These are phyloP conservation scores for Parochlus steinenii DNA, from an alignment of 2,888 invertebrate genomes.

Conservation along the genomic window DNA sequence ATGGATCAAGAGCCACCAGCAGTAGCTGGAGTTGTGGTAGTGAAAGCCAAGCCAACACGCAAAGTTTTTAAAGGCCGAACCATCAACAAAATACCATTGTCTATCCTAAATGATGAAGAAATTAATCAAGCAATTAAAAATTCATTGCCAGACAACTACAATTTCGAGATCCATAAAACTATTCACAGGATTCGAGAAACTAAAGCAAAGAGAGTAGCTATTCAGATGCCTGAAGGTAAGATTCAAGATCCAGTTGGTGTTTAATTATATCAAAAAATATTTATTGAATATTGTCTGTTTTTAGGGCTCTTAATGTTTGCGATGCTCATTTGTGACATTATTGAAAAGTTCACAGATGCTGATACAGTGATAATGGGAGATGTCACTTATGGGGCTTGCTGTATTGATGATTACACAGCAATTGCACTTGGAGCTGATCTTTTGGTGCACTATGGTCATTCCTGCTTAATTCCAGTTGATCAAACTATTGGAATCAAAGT, in stretches of 20 bases:
- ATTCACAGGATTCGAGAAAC: slow-evolving; percentile 85
- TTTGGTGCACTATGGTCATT: slow-evolving; percentile 94
- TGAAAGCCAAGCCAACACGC: slow-evolving; percentile 61
- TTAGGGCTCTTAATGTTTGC: slow-evolving; percentile 72
- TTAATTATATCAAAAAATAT: neutral
- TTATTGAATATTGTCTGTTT: slow-evolving; percentile 14
- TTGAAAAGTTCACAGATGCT: slow-evolving; percentile 72
- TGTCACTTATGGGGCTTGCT: slow-evolving; percentile 98
- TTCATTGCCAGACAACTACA: slow-evolving; percentile 81
- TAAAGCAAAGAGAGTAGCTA: slow-evolving; percentile 73
- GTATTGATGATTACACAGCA: slow-evolving; percentile 93
- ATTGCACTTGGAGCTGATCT: slow-evolving; percentile 77
- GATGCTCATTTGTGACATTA: slow-evolving; percentile 82
- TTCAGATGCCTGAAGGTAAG: slow-evolving; percentile 89
- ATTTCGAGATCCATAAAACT: slow-evolving; percentile 95
- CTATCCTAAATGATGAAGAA: slow-evolving; percentile 54
- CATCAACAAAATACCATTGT: slow-evolving; percentile 65
- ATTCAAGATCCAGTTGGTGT: neutral
- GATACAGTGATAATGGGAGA: slow-evolving; percentile 96
- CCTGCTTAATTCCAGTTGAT: slow-evolving; percentile 83
- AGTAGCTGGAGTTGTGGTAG: slow-evolving; percentile 38
- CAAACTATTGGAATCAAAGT: slow-evolving; percentile 74
- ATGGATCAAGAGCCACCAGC: no score
- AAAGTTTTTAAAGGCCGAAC: slow-evolving; percentile 62
- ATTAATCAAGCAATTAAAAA: slow-evolving; percentile 56